phyloP scores from a whole-genome alignment of 2,888 invertebrate species.

The Balanococcus diminutus region DNA sequence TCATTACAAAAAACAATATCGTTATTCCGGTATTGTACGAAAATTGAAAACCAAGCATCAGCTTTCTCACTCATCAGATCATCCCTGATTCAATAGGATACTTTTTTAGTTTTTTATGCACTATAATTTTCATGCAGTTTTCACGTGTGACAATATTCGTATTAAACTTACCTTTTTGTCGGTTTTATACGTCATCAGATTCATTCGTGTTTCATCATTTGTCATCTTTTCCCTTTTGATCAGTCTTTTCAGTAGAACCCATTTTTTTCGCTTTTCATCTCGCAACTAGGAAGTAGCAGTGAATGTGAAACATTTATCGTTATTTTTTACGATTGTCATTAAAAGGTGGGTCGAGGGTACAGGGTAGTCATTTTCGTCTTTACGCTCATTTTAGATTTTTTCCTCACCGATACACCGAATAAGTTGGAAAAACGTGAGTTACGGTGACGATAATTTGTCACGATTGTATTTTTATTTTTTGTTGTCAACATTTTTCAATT shows the following conservation, averaged over 20 bases:
- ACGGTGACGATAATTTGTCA: neutral
- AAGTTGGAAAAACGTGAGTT: neutral
- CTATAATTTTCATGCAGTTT: too few species aligned
- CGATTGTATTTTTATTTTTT: conserved; percentile 3
- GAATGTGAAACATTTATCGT: conserved; percentile 19
- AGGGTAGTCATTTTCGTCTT: neutral
- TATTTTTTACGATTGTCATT: conserved; percentile 4
- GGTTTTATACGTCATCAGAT: neutral
- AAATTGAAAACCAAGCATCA: too few species aligned
- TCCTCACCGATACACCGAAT: neutral
- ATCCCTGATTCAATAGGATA: too few species aligned
- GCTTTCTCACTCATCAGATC: too few species aligned
- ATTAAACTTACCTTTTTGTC: neutral
- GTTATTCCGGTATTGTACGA: too few species aligned
- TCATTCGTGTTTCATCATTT: conserved; percentile 12
- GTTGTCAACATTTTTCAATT: neutral
- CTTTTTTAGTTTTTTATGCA: too few species aligned
- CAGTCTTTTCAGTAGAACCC: neutral
- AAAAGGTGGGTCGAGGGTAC: neutral
- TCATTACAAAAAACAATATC: too few species aligned
- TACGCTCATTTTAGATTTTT: conserved; percentile 5
- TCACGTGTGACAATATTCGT: too few species aligned
- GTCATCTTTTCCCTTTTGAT: neutral
- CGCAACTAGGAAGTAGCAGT: neutral
- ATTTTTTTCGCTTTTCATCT: neutral